These are phyloP conservation scores for Anoplopoma fimbria DNA, from an alignment of 2,113 vertebrate genomes.

Conservation along the genomic window DNA sequence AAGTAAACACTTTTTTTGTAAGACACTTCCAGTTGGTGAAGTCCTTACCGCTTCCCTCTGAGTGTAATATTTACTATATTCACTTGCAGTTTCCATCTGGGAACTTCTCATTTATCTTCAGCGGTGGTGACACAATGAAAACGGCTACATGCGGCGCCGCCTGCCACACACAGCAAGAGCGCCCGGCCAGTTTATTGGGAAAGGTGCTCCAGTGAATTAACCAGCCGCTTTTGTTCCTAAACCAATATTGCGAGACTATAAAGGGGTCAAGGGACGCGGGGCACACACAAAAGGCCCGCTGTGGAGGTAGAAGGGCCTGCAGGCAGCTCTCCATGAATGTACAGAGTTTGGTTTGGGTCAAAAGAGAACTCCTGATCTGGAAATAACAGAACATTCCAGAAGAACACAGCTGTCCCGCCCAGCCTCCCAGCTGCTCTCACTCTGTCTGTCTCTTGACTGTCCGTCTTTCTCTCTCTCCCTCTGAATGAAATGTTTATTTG, in stretches of 20 bases:
- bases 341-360: conserved; percentile 83
- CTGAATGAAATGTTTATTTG: conserved; percentile 51
- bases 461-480: conserved; percentile 41
- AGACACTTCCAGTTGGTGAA: conserved; percentile 24
- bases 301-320: conserved; percentile 74
- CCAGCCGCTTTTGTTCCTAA: conserved; percentile 71
- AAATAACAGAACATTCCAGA: conserved; percentile 84
- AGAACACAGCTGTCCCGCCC: conserved; percentile 68
- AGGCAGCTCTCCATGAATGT: conserved; percentile 74
- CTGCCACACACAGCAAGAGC: conserved; percentile 63
- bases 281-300: conserved; percentile 68
- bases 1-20: conserved; percentile 43
- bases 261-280: conserved; percentile 69
- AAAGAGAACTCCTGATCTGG: conserved; percentile 85
- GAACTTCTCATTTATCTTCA: conserved; percentile 61
- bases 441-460: conserved; percentile 35
- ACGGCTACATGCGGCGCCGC: conserved; percentile 61
- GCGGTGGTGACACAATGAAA: conserved; percentile 69
- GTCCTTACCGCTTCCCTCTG: conserved; percentile 11
- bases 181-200: conserved; percentile 62
- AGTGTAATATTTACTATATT: conserved; percentile 32
- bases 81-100: conserved; percentile 43
- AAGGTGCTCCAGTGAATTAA: conserved; percentile 78
- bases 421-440: conserved; percentile 73
- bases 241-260: conserved; percentile 70